A percentile compares a stretch with the other conserved stretches of the same genome.
These are phyloP conservation scores for Kradibia gibbosae DNA, from an alignment of 1,140 invertebrate species.

Conservation along the genomic window DNA sequence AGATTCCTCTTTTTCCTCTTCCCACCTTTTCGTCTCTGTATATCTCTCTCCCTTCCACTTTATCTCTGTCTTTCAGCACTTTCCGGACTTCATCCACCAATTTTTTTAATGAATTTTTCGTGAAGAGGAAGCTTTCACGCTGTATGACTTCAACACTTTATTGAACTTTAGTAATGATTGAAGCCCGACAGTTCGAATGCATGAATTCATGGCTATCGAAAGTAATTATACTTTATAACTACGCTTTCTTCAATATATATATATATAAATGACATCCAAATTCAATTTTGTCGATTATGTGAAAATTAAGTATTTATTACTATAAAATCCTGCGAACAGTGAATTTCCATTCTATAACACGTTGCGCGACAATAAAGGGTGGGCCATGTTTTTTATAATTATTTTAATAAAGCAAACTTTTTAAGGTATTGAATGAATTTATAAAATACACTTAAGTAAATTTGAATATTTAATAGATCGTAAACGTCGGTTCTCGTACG, in stretches of 20 bases:
- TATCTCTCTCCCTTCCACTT: not conserved
- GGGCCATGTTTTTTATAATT: too few relatives aligned
- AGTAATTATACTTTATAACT: slow-evolving; percentile 25
- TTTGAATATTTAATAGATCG: too few relatives aligned
- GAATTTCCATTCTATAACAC: not conserved
- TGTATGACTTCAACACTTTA: slow-evolving; percentile 45
- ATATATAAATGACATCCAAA: not conserved
- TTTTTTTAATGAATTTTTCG: slow-evolving; percentile 49
- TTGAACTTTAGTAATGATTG: slow-evolving; percentile 39
- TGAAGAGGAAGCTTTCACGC: not conserved
- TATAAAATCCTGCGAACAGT: not conserved
- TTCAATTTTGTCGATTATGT: not conserved
- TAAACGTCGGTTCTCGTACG: too few relatives aligned
- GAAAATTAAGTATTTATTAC: not conserved
- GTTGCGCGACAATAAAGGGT: not conserved
- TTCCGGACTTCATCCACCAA: slow-evolving; percentile 37
- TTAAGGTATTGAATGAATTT: too few relatives aligned
- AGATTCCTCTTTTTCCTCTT: not conserved
- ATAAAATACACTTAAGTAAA: too few relatives aligned
- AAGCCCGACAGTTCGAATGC: not conserved
- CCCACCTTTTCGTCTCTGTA: not conserved
- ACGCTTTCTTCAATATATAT: not conserved
- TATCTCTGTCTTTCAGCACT: slow-evolving; percentile 25
- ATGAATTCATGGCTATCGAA: slow-evolving; percentile 13
- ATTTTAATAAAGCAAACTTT: too few relatives aligned